These are phyloP conservation scores for Apodemus speciosus DNA, from an alignment of 2,113 vertebrate species.

Conservation along the genomic window DNA sequence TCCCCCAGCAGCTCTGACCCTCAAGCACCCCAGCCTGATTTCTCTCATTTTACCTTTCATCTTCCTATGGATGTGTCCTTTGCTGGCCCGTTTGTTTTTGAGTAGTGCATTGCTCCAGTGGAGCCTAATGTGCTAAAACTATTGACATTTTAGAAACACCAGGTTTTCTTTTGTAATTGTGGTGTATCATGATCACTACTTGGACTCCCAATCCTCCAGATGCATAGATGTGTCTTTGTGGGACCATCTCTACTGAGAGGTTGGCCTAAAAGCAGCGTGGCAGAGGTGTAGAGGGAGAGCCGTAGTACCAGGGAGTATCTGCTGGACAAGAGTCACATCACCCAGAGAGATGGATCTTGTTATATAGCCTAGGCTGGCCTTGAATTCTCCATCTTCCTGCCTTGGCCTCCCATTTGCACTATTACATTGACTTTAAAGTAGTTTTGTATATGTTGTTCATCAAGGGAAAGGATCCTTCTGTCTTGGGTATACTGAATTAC, in stretches of 20 bases:
- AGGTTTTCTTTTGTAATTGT: neutral
- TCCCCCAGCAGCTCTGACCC: neutral
- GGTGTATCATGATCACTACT: neutral
- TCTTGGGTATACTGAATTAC: neutral
- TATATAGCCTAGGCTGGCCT: neutral
- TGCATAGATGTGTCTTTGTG: neutral
- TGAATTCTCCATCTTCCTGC: neutral
- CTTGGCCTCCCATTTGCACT: neutral
- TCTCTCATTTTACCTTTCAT: neutral
- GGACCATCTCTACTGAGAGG: neutral
- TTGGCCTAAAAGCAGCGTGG: no score
- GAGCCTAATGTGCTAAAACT: constrained; percentile 10
- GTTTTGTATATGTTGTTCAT: neutral
- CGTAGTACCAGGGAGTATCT: neutral
- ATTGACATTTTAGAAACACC: constrained; percentile 6
- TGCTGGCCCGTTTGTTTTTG: neutral
- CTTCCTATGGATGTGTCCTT: neutral
- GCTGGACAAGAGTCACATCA: no score
- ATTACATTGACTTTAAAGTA: neutral
- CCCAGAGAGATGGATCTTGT: accelerated
- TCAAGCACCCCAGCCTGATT: neutral
- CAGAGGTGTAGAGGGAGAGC: no score
- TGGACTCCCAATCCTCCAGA: neutral
- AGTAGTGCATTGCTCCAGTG: neutral
- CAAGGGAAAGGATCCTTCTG: neutral